These are phyloP conservation scores for Lasiommata megera DNA, from an alignment of 2,888 invertebrate species.

Conservation along the genomic window DNA sequence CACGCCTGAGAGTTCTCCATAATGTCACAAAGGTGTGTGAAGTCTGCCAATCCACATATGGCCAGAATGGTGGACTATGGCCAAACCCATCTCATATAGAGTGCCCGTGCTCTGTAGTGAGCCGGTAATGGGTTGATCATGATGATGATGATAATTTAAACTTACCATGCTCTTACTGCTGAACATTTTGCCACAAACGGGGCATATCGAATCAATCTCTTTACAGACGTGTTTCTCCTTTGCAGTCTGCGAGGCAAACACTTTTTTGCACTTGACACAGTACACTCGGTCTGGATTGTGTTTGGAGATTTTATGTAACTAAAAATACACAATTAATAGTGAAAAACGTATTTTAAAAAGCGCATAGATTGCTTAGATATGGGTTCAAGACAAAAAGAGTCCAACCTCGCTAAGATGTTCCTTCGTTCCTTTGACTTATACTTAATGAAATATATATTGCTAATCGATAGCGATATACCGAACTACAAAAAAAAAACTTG, in stretches of 20 bases:
- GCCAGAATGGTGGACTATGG: background rate
- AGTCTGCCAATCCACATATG: background rate
- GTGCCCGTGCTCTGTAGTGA: no score
- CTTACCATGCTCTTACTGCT: conserved; percentile 1
- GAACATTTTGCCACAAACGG: conserved; percentile 4
- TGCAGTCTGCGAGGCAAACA: background rate
- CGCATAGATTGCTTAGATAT: no score
- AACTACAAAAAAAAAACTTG: no score
- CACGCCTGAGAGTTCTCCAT: no score
- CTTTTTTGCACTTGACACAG: background rate
- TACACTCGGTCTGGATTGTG: conserved; percentile 5
- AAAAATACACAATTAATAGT: no score
- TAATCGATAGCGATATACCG: no score
- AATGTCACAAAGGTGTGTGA: background rate
- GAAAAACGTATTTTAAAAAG: no score
- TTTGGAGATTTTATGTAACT: background rate
- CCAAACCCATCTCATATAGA: background rate
- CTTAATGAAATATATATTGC: no score
- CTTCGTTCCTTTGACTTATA: no score
- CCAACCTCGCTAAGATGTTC: no score
- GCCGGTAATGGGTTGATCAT: no score
- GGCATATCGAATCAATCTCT: background rate
- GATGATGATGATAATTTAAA: background rate
- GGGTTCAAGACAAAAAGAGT: no score
- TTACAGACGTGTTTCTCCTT: background rate